phyloP scores from a whole-genome alignment of 2,888 invertebrate genomes.

The Epistrophella euchroma region DNA sequence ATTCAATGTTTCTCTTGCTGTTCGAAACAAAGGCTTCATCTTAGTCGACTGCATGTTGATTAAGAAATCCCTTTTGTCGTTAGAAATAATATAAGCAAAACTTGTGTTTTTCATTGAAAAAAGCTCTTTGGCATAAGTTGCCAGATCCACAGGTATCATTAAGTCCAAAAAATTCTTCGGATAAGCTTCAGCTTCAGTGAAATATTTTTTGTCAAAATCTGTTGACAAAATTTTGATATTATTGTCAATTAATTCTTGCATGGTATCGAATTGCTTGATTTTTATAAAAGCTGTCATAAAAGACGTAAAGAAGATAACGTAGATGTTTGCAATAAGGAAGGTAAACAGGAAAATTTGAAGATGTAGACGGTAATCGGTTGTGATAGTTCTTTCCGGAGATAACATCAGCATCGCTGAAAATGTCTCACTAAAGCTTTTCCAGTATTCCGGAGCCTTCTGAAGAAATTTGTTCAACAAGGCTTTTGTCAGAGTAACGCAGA shows the following conservation, averaged over 20 bases:
- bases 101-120: conserved; percentile 29
- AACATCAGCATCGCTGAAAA: conserved; percentile 10
- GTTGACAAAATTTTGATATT: conserved; percentile 9
- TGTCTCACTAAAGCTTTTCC: conserved; percentile 36
- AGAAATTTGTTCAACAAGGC: neutral
- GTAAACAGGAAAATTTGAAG: conserved; percentile 26
- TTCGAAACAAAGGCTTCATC: neutral
- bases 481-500: conserved; percentile 31
- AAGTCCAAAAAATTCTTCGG: neutral
- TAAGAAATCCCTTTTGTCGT: conserved; percentile 13
- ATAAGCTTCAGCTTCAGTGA: neutral
- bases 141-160: neutral
- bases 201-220: conserved; percentile 1
- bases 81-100: neutral
- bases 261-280: conserved; percentile 38
- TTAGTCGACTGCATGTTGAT: neutral
- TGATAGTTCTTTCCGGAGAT: neutral
- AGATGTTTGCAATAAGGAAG: conserved; percentile 40
- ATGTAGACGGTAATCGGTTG: conserved; percentile 35
- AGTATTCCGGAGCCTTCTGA: neutral
- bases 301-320: conserved; percentile 40
- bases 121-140: accelerated
- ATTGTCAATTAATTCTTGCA: conserved; percentile 47
- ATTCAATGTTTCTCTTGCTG: neutral
- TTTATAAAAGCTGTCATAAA: conserved; percentile 52